A percentile compares a stretch with the other conserved stretches of the same genome.
Evolutionary conservation across 2,113 vertebrate species (phyloP).

Genomic region (Geothlypis trichas): DNA sequence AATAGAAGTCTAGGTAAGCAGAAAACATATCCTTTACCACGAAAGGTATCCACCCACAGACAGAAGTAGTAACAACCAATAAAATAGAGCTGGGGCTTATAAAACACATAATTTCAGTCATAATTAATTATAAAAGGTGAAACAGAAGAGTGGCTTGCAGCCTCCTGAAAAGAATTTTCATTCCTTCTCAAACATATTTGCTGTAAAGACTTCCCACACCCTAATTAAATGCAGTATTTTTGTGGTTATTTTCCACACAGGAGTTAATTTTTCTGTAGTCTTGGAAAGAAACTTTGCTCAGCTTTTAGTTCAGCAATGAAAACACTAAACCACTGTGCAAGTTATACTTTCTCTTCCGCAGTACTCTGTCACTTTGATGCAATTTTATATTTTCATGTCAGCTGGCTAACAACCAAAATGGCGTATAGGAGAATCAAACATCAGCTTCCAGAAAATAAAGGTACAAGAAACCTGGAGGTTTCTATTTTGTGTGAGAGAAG

Average conservation of each 20-base stretch:
- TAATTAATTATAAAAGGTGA: slow-evolving; percentile 15
- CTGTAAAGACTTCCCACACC: background rate
- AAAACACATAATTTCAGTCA: slow-evolving; percentile 43
- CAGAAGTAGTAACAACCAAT: background rate
- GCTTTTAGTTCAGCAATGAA: background rate
- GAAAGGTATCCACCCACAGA: background rate
- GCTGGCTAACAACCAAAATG: background rate
- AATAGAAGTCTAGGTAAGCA: background rate
- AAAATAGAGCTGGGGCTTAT: background rate
- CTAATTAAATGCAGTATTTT: background rate
- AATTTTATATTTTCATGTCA: background rate
- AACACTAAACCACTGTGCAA: background rate
- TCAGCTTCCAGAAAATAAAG: background rate
- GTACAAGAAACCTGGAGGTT: background rate
- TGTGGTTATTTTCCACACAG: background rate
- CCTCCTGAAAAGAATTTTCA: background rate
- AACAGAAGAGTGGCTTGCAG: background rate
- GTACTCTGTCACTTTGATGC: background rate
- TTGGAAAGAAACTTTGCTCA: background rate
- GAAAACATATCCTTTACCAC: background rate
- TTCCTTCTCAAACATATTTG: background rate
- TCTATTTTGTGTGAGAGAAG: background rate
- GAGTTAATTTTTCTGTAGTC: background rate
- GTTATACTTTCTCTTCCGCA: background rate
- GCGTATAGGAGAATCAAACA: background rate